A percentile compares a stretch with the other conserved stretches of the same genome.
Evolutionary conservation across 2,113 vertebrate species (phyloP).

Genomic region (Halichoerus grypus): DNA sequence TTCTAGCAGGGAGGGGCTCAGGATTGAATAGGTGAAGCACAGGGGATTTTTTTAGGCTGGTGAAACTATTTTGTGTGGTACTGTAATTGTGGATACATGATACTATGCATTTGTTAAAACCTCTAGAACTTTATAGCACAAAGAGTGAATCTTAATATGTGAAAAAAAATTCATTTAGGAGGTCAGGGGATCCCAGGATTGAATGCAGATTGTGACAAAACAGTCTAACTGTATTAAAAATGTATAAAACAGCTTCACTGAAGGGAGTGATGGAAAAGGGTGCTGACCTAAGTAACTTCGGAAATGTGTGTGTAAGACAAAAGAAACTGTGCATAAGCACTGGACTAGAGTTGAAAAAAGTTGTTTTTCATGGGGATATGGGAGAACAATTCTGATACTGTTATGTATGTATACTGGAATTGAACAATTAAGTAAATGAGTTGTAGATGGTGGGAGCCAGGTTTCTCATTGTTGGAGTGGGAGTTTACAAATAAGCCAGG

Average conservation of each 20-base stretch:
- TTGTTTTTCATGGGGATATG: no score
- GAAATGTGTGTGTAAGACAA: not conserved
- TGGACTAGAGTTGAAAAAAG: no score
- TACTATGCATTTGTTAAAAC: not conserved
- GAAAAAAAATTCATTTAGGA: not conserved
- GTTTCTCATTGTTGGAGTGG: no score
- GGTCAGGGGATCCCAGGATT: not conserved
- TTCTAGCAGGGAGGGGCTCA: not conserved
- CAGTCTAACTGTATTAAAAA: not conserved
- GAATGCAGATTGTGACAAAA: not conserved
- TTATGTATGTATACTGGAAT: no score
- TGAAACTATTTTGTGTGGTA: constrained; percentile 11
- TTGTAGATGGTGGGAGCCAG: no score
- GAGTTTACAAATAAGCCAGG: no score
- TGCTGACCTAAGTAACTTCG: not conserved
- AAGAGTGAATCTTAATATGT: not conserved
- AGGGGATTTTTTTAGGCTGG: not conserved
- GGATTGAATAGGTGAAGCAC: not conserved
- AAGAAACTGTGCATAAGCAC: no score
- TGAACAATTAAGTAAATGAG: no score
- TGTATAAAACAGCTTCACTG: not conserved
- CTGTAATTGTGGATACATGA: not conserved
- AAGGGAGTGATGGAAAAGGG: not conserved
- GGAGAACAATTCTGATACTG: no score
- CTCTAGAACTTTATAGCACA: not conserved